Conservation (phyloP, 2,888 invertebrate genomes). For the Gari tellinella region DNA sequence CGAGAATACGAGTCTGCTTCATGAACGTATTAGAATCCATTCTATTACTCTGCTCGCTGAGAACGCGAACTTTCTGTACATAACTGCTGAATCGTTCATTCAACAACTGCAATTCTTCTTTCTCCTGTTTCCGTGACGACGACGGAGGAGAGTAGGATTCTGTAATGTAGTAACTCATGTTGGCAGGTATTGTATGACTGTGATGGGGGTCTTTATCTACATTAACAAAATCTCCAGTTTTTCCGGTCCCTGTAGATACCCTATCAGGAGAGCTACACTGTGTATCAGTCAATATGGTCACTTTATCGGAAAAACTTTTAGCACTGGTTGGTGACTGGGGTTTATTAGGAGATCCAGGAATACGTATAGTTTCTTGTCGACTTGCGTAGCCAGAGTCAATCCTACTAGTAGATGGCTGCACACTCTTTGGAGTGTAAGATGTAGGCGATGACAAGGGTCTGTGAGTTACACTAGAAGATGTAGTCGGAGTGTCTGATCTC, state of each 20-base stretch:
- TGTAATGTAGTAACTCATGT: conserved; percentile 56
- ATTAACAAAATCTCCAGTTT: conserved; percentile 1
- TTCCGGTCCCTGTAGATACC: background rate
- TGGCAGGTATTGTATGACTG: conserved; percentile 14
- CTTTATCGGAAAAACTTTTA: background rate
- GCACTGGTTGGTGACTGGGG: conserved; percentile 29
- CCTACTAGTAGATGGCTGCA: conserved; percentile 9
- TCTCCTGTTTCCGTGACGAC: conserved; percentile 67
- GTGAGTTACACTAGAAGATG: background rate
- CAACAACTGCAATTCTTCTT: conserved; percentile 74
- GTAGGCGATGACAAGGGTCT: conserved; percentile 4
- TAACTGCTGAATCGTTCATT: conserved; percentile 77
- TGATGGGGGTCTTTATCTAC: conserved; percentile 1
- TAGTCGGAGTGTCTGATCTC: background rate
- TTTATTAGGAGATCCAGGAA: conserved; percentile 32
- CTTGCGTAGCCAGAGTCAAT: conserved; percentile 64
- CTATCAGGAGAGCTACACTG: conserved; percentile 8
- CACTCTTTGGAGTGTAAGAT: background rate
- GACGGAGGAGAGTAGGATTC: conserved; percentile 48
- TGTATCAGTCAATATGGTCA: conserved; percentile 9
- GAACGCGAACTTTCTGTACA: conserved; percentile 71
- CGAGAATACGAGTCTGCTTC: conserved; percentile 76
- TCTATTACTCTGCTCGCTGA: conserved; percentile 70
- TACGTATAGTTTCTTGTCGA: conserved; percentile 51
- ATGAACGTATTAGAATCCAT: conserved; percentile 75